Evolutionary conservation across 2,797 vertebrate genomes (phyloP).

Genomic region (Eulemur albifrons): DNA sequence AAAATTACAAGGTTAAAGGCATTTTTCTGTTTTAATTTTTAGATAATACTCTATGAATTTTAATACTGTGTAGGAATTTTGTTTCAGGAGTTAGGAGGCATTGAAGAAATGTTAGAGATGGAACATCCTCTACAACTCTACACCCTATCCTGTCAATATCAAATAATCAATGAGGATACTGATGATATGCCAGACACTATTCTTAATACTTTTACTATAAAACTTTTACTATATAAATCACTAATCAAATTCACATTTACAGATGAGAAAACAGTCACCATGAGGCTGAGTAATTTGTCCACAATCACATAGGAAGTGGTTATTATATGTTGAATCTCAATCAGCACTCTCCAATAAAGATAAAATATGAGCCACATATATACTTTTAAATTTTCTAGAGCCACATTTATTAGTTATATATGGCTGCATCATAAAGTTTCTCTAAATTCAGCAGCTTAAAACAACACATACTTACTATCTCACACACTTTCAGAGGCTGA

Average conservation of each 20-base stretch:
- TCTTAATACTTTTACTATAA: not conserved
- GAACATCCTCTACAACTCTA: not conserved
- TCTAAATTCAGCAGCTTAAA: not conserved
- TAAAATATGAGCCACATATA: not conserved
- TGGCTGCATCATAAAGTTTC: not conserved
- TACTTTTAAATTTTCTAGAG: not conserved
- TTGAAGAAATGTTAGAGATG: not conserved
- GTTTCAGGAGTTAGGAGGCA: not conserved
- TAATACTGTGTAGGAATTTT: not conserved
- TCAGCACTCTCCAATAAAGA: not conserved
- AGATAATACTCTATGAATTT: not conserved
- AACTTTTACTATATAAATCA: not conserved
- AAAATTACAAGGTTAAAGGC: slow-evolving; percentile 30
- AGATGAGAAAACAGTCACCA: not conserved
- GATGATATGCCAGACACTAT: not conserved
- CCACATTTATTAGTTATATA: not conserved
- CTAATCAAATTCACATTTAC: not conserved
- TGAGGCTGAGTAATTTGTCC: not conserved
- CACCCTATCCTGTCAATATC: not conserved
- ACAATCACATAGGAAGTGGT: not conserved
- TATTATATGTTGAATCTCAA: not conserved
- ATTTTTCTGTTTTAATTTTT: slow-evolving; percentile 36
- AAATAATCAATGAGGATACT: not conserved
- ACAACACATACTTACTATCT: not conserved
- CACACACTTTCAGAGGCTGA: not conserved